Percentiles rank a stretch among this genome's conserved stretches.
Conservation (phyloP, 2,113 vertebrate genomes). For the Plectropomus leopardus region DNA sequence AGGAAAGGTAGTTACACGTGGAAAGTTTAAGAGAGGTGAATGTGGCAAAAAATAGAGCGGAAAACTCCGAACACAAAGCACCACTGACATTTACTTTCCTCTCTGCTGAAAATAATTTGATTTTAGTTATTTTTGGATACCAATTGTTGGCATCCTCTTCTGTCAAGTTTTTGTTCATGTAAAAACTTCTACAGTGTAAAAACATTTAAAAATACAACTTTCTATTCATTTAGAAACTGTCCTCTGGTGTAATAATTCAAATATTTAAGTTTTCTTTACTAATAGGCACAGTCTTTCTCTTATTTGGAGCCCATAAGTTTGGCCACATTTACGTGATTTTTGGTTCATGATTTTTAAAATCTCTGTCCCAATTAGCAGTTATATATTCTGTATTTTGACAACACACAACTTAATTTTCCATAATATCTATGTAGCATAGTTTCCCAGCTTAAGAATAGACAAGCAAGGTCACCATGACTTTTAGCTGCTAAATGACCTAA, state of each 20-base stretch:
- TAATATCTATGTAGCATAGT: neutral
- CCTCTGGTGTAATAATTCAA: neutral
- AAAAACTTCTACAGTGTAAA: neutral
- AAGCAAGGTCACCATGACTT: conserved; percentile 31
- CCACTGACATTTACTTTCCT: neutral
- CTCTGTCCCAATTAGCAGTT: neutral
- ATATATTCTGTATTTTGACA: neutral
- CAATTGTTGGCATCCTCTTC: neutral
- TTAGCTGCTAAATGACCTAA: neutral
- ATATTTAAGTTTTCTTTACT: neutral
- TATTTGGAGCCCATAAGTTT: neutral
- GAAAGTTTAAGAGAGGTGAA: conserved; percentile 46
- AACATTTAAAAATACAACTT: neutral
- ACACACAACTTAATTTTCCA: neutral
- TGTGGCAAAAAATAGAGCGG: conserved; percentile 15
- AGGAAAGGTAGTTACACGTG: conserved; percentile 28
- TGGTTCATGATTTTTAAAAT: neutral
- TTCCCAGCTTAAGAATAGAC: conserved; percentile 36
- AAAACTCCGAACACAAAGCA: neutral
- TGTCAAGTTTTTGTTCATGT: neutral
- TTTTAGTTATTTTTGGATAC: neutral
- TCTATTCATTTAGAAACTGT: too few species aligned
- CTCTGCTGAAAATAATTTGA: neutral
- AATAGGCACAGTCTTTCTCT: neutral
- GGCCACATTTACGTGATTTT: neutral